Evolutionary conservation across 2,113 vertebrate genomes (phyloP).

Genomic region (Proteles cristata): DNA sequence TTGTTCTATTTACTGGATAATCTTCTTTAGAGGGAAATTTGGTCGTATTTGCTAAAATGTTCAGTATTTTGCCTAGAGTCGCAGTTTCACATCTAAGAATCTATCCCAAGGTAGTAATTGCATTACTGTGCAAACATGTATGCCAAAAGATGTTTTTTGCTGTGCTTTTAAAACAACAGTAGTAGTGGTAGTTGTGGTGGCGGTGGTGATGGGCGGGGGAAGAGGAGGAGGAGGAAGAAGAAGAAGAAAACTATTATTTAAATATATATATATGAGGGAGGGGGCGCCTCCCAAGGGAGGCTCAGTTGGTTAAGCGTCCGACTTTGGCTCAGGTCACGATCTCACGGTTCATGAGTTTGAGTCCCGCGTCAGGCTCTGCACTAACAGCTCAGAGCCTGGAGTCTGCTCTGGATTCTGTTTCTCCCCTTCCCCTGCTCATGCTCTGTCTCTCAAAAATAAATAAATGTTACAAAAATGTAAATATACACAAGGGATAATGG

Average conservation of each 20-base stretch:
- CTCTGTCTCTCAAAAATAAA: too few relatives aligned
- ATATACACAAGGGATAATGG: not conserved
- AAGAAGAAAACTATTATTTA: too few relatives aligned
- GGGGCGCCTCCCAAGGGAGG: too few relatives aligned
- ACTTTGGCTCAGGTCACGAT: too few relatives aligned
- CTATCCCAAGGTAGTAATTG: not conserved
- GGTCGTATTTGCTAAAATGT: not conserved
- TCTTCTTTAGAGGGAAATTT: not conserved
- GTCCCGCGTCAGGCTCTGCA: too few relatives aligned
- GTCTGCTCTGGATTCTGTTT: too few relatives aligned
- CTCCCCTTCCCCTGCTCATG: too few relatives aligned
- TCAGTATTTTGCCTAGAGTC: not conserved
- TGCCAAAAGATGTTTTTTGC: not conserved
- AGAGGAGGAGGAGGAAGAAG: not conserved
- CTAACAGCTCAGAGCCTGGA: too few relatives aligned
- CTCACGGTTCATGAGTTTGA: too few relatives aligned
- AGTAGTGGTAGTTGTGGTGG: too few relatives aligned
- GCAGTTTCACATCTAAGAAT: not conserved
- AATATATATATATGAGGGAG: not conserved
- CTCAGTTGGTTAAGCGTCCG: too few relatives aligned
- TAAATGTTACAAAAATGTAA: not conserved
- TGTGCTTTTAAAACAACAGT: not conserved
- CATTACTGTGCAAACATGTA: not conserved
- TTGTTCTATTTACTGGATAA: not conserved
- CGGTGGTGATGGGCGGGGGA: too few relatives aligned